Percentiles rank a stretch among this genome's conserved stretches.
phyloP scores from a whole-genome alignment of 2,888 invertebrate species.

The Pegoplata infirma region DNA sequence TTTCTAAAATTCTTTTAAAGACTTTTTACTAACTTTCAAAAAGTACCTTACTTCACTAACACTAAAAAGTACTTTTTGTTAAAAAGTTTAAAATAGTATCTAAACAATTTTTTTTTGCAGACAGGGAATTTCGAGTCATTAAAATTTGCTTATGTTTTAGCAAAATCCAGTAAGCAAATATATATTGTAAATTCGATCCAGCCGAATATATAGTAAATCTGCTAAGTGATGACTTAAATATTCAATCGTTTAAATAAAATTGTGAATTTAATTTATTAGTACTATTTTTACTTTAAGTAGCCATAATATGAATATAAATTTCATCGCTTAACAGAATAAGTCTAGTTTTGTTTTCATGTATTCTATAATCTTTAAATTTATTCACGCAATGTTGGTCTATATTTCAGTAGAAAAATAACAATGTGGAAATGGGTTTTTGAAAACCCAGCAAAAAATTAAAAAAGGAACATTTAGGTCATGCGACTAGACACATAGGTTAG shows the following conservation, averaged over 20 bases:
- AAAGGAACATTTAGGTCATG: neutral
- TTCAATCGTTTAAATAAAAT: neutral
- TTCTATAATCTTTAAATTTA: conserved; percentile 60
- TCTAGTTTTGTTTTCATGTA: conserved; percentile 44
- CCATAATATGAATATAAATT: neutral
- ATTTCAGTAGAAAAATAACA: neutral
- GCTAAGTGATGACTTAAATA: neutral
- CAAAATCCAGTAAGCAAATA: too few species aligned
- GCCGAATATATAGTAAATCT: neutral
- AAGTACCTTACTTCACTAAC: too few species aligned
- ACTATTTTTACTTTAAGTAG: neutral
- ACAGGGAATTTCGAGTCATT: too few species aligned
- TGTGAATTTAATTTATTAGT: too few species aligned
- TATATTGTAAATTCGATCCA: neutral
- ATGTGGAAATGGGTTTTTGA: neutral
- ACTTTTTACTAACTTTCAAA: too few species aligned
- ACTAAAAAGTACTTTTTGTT: too few species aligned
- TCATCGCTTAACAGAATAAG: neutral
- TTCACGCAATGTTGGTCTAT: conserved; percentile 55
- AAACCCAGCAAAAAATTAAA: too few species aligned
- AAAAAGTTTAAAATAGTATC: too few species aligned
- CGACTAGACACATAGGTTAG: neutral
- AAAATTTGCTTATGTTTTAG: too few species aligned
- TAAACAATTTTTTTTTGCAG: too few species aligned
- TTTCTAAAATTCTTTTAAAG: too few species aligned